Base-by-base conservation (phyloP, 2,888 invertebrate genomes). In the Uloborus plumipes region DNA sequence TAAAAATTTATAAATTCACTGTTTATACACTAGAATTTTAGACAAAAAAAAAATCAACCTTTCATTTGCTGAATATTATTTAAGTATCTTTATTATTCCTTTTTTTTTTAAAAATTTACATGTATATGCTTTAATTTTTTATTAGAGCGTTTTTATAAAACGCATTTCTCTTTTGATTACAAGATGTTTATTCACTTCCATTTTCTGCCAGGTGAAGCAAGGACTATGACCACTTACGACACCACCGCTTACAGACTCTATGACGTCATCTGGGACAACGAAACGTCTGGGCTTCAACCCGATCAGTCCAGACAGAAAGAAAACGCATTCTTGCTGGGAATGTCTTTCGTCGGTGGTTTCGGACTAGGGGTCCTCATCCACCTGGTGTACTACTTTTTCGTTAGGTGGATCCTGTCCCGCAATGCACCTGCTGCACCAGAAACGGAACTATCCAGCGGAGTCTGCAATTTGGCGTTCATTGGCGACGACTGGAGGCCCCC, bases 271-370 rank as follows among this genome's bases (percentile, higher is more conserved):
- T 64, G 55, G 53, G 64, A 73, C 66, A 74, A 74, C 31, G 11
- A 9, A 16, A 74, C 74, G 1, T 26, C 11, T 4, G 39, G 39
- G 39, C 3, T 39, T 39, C 39, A 39, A 11, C 39, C 39, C 9
- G 39, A 39, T 39, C 39, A 39, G 11, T 39, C 39, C 39, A 39
- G 39, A 9, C 39, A 39, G 39, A 39, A 39, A 39, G 39, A 39
- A 9, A 20, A 58, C 0, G n/a, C 58, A 18, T 66, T 65, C 49
- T 59, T 70, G 14, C 49, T 65, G 3, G 78, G 78, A 2, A 78
- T 78, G 65, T 18, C 78, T n/a, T 78, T 78, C 51, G 0, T 65
- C 2, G 74, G 74, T 0, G 80, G 73, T 0, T 39, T 80, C 26
- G 2, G 20, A 15, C 20, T 39, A 7, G 79, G 79, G 7, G 50